Percentiles rank a stretch among this genome's conserved stretches.
phyloP scores from a whole-genome alignment of 2,797 vertebrate species.

The Zalophus californianus region DNA sequence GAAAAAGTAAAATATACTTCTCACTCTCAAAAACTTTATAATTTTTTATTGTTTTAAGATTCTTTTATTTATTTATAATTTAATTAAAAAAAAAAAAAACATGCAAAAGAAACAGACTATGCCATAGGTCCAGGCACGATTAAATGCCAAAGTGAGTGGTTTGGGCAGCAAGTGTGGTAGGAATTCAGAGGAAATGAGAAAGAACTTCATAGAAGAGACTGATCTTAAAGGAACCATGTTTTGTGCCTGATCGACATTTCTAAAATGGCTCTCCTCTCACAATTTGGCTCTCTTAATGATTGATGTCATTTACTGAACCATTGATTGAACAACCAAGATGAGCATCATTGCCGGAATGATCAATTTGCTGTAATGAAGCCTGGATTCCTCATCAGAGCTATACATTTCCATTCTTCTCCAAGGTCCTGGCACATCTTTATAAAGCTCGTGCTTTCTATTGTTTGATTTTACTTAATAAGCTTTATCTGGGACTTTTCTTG shows the following conservation, averaged over 20 bases:
- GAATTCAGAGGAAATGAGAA: slow-evolving; percentile 31
- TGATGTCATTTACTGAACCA: slow-evolving; percentile 3
- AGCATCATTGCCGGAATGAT: slow-evolving; percentile 24
- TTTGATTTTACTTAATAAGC: slow-evolving; percentile 40
- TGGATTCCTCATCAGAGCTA: background rate
- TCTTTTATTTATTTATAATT: background rate
- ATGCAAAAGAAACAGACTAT: background rate
- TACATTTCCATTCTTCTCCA: slow-evolving; percentile 39
- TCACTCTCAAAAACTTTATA: background rate
- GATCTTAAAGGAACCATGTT: slow-evolving; percentile 13
- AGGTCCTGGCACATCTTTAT: background rate
- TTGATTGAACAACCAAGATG: slow-evolving; percentile 16
- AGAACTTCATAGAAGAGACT: slow-evolving; percentile 15
- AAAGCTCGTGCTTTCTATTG: background rate
- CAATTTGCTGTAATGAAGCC: background rate
- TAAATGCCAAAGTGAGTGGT: slow-evolving; percentile 20
- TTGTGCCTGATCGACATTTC: background rate
- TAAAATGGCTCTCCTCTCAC: slow-evolving; percentile 7
- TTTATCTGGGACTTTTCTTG: background rate
- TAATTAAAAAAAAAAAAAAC: slow-evolving; percentile 10
- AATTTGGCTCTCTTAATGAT: background rate
- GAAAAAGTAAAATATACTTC: background rate
- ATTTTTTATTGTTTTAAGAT: background rate
- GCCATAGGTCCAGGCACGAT: background rate
- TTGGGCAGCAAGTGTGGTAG: background rate